These are phyloP conservation scores for human (Homo sapiens) DNA, from an alignment of 2,113 vertebrate genomes.

Conservation along the genomic window GRCh38 chr6:152185001-152185500, in stretches of 20 bases:
- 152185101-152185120: neutral
- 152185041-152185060: conserved; percentile 9
- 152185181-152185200: neutral
- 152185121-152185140: conserved; percentile 20
- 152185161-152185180: neutral
- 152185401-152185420: conserved; percentile 32
- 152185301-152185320: neutral
- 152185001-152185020: neutral
- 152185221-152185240: neutral
- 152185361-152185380: neutral
- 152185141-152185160: conserved; percentile 17
- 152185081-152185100: conserved; percentile 28
- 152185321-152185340: neutral
- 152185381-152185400: neutral
- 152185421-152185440: conserved; percentile 78
- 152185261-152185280: conserved; percentile 39
- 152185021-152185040: conserved; percentile 37
- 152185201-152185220: neutral
- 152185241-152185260: rapidly evolving
- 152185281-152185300: neutral
- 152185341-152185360: neutral
- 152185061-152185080: conserved; percentile 44
- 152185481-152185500: neutral
- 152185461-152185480: conserved; percentile 68
- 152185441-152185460: conserved; percentile 66